Evolutionary conservation across 2,113 vertebrate species (phyloP).

Genomic region (Leucopternis melanops): DNA sequence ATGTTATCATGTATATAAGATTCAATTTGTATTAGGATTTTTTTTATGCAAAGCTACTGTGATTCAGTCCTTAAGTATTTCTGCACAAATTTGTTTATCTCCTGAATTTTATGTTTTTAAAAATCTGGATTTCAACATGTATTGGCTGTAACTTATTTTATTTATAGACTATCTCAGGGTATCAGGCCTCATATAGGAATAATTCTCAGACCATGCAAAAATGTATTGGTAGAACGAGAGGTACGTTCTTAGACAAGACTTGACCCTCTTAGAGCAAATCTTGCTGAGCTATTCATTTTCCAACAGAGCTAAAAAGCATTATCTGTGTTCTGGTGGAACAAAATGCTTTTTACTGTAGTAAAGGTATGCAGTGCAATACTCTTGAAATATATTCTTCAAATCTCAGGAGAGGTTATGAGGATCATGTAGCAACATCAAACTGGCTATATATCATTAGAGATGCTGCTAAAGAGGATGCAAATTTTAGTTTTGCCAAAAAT

Average conservation of each 20-base stretch:
- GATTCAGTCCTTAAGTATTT: background rate
- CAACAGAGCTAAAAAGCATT: background rate
- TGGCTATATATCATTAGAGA: background rate
- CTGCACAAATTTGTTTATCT: background rate
- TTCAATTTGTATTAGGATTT: background rate
- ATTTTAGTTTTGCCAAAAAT: background rate
- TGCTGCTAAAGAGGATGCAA: background rate
- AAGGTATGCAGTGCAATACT: background rate
- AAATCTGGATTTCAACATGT: background rate
- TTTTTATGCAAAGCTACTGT: background rate
- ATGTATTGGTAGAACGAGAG: background rate
- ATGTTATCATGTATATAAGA: background rate
- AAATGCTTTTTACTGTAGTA: background rate
- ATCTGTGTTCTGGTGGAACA: background rate
- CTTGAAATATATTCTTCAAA: background rate
- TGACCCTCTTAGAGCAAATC: background rate
- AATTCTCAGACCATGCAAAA: background rate
- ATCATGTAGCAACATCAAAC: background rate
- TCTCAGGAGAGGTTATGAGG: background rate
- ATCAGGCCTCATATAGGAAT: background rate
- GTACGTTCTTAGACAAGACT: background rate
- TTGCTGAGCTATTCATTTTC: background rate
- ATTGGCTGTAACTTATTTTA: background rate
- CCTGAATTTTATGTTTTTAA: background rate
- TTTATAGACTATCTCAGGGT: background rate